These are phyloP conservation scores for Bombus waltoni DNA, from an alignment of 1,140 invertebrate genomes.

Conservation along the genomic window DNA sequence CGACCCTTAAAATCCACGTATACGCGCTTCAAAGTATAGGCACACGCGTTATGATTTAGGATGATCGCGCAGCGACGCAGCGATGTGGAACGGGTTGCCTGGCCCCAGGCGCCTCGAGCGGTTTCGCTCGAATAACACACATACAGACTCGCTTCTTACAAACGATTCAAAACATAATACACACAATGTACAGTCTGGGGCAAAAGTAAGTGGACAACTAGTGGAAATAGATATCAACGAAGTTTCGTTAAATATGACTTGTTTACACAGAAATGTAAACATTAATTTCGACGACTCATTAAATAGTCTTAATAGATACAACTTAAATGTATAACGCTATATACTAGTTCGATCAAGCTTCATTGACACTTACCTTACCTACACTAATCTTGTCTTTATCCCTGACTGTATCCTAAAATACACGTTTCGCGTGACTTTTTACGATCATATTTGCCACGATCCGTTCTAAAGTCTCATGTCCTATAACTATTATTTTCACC, in stretches of 20 bases:
- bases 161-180: neutral
- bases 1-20: neutral
- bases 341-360: too few relatives aligned
- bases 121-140: neutral
- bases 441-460: neutral
- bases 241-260: too few relatives aligned
- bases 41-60: neutral
- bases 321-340: too few relatives aligned
- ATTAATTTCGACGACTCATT: too few relatives aligned
- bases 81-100: conserved; percentile 5
- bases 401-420: neutral
- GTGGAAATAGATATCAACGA: too few relatives aligned
- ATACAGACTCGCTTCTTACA: neutral
- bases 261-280: too few relatives aligned
- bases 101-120: neutral
- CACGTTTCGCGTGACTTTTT: neutral
- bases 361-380: too few relatives aligned
- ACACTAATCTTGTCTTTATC: too few relatives aligned
- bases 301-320: too few relatives aligned
- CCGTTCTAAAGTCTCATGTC: neutral
- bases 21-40: neutral
- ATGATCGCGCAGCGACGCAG: neutral
- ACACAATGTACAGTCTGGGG: neutral
- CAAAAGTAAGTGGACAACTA: too few relatives aligned
- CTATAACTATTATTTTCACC: neutral